phyloP scores from a whole-genome alignment of 2,797 vertebrate genomes.

The Periophthalmus magnuspinnatus region DNA sequence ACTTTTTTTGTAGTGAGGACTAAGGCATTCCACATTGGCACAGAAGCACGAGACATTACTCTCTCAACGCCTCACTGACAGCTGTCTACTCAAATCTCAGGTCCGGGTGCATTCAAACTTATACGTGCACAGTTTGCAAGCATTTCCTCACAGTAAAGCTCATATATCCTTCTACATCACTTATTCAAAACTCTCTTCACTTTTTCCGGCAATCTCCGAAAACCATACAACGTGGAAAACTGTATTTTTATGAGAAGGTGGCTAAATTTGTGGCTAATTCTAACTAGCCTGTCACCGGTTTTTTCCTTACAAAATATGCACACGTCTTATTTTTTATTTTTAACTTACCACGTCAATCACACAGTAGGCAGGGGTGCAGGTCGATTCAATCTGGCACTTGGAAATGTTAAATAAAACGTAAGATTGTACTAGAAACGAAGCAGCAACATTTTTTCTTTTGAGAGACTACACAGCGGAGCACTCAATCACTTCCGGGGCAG shows the following conservation, averaged over 20 bases:
- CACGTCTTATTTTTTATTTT: neutral
- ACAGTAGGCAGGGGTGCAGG: constrained; percentile 1
- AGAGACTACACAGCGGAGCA: constrained; percentile 9
- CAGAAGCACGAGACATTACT: neutral
- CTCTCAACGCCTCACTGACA: constrained; percentile 13
- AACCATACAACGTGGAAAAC: neutral
- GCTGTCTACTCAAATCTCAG: neutral
- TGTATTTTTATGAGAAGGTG: constrained; percentile 2
- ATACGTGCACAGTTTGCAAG: too few species aligned
- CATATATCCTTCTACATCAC: neutral
- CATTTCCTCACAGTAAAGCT: neutral
- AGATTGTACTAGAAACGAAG: constrained; percentile 3
- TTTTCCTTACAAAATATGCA: neutral
- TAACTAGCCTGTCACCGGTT: constrained; percentile 27
- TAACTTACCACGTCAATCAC: constrained; percentile 41
- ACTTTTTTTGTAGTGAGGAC: neutral
- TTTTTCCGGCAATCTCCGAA: neutral
- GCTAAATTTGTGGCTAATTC: constrained; percentile 43
- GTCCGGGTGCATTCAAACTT: neutral
- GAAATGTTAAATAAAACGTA: constrained; percentile 10
- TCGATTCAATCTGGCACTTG: neutral
- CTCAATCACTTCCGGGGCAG: constrained; percentile 60
- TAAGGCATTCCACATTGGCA: neutral
- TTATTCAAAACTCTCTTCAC: neutral
- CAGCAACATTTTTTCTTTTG: constrained; percentile 18